Evolutionary conservation across 2,113 vertebrate species (phyloP), one percentile per base, ranked within the genome.

Genomic region (Turdus rufiventris): DNA sequence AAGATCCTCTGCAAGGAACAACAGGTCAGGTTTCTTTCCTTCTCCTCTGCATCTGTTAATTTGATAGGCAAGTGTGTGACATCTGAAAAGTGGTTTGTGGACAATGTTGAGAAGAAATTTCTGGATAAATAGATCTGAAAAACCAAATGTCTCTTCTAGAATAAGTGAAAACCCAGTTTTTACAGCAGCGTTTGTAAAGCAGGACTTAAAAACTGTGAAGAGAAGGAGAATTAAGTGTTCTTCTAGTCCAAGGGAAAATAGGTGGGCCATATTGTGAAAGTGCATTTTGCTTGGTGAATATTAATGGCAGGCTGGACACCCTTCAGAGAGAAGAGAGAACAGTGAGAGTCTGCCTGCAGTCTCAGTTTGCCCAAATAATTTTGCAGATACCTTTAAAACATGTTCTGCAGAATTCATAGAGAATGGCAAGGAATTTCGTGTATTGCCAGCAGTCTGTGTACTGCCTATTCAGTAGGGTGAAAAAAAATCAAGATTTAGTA

Each of bases 1-100:
- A 99, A 96, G 99, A 99, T 92, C 99, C 99, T 53, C 94, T 99
- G 81, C 99, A 99, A 90, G 99, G 99, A 92, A 99, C 99, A 86
- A 99, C 99, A 98, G 99, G 99, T 99, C 31, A 87, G 97, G 11
- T 88, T 88, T 93, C 33, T 76, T 36, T 82, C 65, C 38, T 89
- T 85, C 36, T 29, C 7, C 4, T 68, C 36, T 50, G 3, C 48
- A 78, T 75, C 36, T 81, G 9, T n/a, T 68, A 31, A 42, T 95
- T 36, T 75, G 33, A 19, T 53, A 61, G 47, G n/a, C 40, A 42
- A 18, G 20, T 6, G 20, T 60, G 4, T 89, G 56, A 50, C 25
- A n/a, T 53, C 31, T 85, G 50, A 43, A 63, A 81, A 74, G 6
- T 36, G 15, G 3, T 58, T 80, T 83, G 60, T 79, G 24, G 20